A percentile compares a stretch with the other conserved stretches of the same genome.
phyloP scores from a whole-genome alignment of 2,797 vertebrate species.

The Phyllotis vaccarum region DNA sequence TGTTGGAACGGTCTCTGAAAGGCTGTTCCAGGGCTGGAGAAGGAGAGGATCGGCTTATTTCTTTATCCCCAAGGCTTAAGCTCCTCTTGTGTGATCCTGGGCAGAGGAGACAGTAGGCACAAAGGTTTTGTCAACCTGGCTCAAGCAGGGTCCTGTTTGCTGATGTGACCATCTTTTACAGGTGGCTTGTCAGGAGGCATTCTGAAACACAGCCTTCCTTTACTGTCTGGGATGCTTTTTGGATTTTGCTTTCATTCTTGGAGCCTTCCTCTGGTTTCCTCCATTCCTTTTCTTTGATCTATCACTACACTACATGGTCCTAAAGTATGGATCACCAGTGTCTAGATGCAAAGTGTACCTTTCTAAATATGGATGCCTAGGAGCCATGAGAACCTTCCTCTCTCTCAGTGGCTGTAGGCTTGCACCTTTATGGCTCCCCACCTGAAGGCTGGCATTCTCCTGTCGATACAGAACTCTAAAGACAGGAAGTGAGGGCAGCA shows the following conservation, averaged over 20 bases:
- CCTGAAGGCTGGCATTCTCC: conserved; percentile 18
- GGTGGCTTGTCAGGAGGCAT: neutral
- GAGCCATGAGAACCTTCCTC: neutral
- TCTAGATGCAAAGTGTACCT: neutral
- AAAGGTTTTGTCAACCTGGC: conserved; percentile 12
- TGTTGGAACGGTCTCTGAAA: conserved; percentile 97
- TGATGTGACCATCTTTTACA: neutral
- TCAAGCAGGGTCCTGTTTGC: neutral
- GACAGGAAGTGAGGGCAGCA: neutral
- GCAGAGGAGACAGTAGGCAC: neutral
- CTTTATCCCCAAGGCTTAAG: conserved; percentile 97
- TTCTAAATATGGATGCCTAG: neutral
- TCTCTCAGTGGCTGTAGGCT: neutral
- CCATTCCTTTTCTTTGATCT: neutral
- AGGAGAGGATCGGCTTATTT: conserved; percentile 93
- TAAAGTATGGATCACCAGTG: neutral
- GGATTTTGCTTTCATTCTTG: neutral
- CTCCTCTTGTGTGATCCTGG: conserved; percentile 98
- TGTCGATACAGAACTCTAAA: neutral
- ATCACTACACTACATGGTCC: neutral
- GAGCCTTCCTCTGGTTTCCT: conserved; percentile 16
- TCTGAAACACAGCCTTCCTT: neutral
- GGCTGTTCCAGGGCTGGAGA: conserved; percentile 93
- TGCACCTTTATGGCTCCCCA: neutral
- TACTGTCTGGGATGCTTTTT: neutral